Percentiles rank a stretch among this genome's conserved stretches.
Evolutionary conservation across 1,140 invertebrate genomes (phyloP).

Genomic region (Drosophila persimilis): DNA sequence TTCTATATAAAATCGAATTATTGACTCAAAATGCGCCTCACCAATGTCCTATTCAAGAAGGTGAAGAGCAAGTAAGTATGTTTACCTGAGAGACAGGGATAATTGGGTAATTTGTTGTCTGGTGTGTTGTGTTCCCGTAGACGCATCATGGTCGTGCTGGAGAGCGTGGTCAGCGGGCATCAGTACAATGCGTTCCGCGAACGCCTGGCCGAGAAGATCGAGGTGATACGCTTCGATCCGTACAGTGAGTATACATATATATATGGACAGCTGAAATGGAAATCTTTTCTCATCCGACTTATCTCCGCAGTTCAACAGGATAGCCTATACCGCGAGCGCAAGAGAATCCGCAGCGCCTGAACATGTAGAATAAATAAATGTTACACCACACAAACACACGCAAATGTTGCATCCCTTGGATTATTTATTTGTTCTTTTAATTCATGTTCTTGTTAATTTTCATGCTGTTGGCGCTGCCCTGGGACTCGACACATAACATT

Average conservation of each 20-base stretch:
- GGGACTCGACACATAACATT: no score
- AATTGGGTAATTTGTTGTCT: slow-evolving; percentile 53
- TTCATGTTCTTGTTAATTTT: no score
- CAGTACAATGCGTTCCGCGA: slow-evolving; percentile 87
- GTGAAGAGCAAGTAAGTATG: slow-evolving; percentile 74
- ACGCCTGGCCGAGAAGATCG: slow-evolving; percentile 90
- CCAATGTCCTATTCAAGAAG: slow-evolving; percentile 66
- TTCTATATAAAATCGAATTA: no score
- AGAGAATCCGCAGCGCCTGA: slow-evolving; percentile 86
- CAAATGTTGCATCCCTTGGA: no score
- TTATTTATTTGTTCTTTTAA: no score
- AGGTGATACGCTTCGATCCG: slow-evolving; percentile 90
- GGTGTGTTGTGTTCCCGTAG: slow-evolving; percentile 77
- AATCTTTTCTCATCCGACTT: background rate
- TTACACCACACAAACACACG: no score
- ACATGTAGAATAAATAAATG: no score
- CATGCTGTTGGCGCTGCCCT: no score
- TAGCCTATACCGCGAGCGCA: slow-evolving; percentile 87
- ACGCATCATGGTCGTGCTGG: slow-evolving; percentile 88
- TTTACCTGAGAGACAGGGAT: background rate
- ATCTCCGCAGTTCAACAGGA: slow-evolving; percentile 85
- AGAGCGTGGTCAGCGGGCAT: slow-evolving; percentile 91
- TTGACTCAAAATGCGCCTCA: slow-evolving; percentile 49
- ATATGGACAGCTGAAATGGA: background rate
- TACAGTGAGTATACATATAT: slow-evolving; percentile 86